phyloP scores from a whole-genome alignment of 2,888 invertebrate species.

The Omphaloscelis lunosa region DNA sequence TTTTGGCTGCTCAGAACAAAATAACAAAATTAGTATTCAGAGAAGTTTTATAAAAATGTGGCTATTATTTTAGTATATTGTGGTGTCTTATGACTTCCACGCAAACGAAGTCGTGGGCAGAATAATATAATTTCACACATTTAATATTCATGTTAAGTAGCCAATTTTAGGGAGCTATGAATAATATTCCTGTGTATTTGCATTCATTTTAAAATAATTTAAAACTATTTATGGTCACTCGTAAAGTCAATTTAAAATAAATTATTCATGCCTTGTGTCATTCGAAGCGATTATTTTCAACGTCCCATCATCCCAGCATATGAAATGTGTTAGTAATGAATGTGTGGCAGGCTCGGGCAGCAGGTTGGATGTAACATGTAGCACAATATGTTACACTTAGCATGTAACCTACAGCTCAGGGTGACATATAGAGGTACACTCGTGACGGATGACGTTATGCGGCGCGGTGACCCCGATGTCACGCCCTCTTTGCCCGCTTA shows the following conservation, averaged over 20 bases:
- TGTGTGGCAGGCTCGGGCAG: not conserved
- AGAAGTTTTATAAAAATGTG: too few species aligned
- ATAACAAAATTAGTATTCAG: too few species aligned
- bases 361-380: not conserved
- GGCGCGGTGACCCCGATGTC: slow-evolving; percentile 54
- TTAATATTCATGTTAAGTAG: not conserved
- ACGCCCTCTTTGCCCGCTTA: slow-evolving; percentile 44
- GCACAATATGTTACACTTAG: not conserved
- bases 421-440: slow-evolving; percentile 15
- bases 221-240: not conserved
- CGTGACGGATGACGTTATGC: slow-evolving; percentile 52
- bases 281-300: not conserved
- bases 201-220: not conserved
- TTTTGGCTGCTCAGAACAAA: too few species aligned
- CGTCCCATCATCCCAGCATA: not conserved
- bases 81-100: not conserved
- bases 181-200: not conserved
- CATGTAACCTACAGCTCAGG: not conserved
- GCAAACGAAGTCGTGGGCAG: not conserved
- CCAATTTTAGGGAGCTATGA: not conserved
- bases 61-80: not conserved
- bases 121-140: not conserved
- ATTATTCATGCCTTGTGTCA: not conserved
- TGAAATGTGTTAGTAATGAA: not conserved
- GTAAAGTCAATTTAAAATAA: not conserved